These are phyloP conservation scores for Drosophila eohydei DNA, from an alignment of 2,888 invertebrate species.

Conservation along the genomic window DNA sequence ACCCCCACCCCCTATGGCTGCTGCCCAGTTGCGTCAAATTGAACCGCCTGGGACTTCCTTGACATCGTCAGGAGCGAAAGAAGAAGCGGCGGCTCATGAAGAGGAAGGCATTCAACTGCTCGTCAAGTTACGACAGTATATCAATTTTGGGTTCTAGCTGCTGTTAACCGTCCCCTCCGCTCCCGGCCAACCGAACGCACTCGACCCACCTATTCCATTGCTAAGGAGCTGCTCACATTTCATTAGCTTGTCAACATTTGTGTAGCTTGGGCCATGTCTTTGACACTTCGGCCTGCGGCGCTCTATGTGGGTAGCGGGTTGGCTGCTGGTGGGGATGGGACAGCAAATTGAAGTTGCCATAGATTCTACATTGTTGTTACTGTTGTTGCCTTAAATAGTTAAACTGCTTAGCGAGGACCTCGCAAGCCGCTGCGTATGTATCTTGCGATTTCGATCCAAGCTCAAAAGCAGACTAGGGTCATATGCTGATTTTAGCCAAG, in stretches of 20 bases:
- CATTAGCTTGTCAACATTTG: slow-evolving; percentile 81
- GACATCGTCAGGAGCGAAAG: slow-evolving; percentile 53
- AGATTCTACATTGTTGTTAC: slow-evolving; percentile 55
- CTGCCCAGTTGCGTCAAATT: slow-evolving; percentile 22
- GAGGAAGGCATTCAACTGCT: slow-evolving; percentile 20
- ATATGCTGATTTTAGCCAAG: slow-evolving; percentile 30
- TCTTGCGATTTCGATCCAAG: slow-evolving; percentile 46
- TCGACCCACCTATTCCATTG: slow-evolving; percentile 39
- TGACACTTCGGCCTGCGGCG: slow-evolving; percentile 78
- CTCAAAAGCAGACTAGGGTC: slow-evolving; percentile 26
- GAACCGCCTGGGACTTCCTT: slow-evolving; percentile 63
- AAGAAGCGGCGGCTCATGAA: slow-evolving; percentile 1
- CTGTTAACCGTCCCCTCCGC: not conserved
- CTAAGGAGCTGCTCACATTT: slow-evolving; percentile 72
- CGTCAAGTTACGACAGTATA: slow-evolving; percentile 60
- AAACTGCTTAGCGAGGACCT: slow-evolving; percentile 73
- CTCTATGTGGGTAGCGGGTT: not conserved
- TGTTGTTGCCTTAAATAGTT: slow-evolving; percentile 74
- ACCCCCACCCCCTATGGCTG: slow-evolving; percentile 2
- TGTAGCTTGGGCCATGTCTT: slow-evolving; percentile 71
- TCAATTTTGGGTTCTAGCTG: slow-evolving; percentile 65
- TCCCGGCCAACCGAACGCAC: not conserved
- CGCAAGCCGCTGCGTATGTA: slow-evolving; percentile 13
- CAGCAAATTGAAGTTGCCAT: slow-evolving; percentile 69
- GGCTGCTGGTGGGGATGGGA: slow-evolving; percentile 1